Evolutionary conservation across 2,113 vertebrate genomes (phyloP), one percentile per base, ranked within the genome.

Genomic region (Leucoraja erinaceus): DNA sequence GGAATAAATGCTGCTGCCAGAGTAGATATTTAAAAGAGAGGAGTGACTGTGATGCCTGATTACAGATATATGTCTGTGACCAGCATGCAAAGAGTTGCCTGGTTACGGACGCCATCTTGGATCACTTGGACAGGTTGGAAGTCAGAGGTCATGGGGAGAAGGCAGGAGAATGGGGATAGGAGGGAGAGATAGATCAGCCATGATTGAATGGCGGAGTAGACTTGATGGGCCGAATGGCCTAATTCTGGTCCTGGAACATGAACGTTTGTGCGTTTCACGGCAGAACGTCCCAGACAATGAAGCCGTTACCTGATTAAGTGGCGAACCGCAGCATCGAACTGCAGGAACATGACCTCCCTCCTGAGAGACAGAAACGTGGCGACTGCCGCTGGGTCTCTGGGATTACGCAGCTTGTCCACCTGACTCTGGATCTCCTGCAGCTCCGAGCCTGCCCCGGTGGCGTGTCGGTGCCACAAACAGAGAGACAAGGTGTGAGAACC

Each of bases 391-490:
- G 96, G 95, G 94, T 96, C 95, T 25, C 94, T 93, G 59, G 95
- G 95, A 28, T 94, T 96, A 75, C 94, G 93, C 47, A 97, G 95
- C 90, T 93, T 93, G 81, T 96, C 95, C 7, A 96, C 94, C 95
- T 96, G 96, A 93, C 94, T 95, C 95, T 96, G 95, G 75, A 97
- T 79, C 63, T 97, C 96, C 94, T 93, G 95, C 93, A 97, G 95
- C 94, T 97, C 96, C 91, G 93, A 93, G n/a, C 94, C 96, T 97
- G 93, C n/a, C 70, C 16, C 56, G 63, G 93, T 90, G 20, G 66
- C 47, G 75, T 54, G 54, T 47, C 18, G 90, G n/a, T 4, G 63
- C 63, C 22, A 93, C 28, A 93, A 9, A 18, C 10, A 92, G 25
- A 59, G 12, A 92, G 68, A 54, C 38, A 70, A 74, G 6, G 28